Evolutionary conservation across 2,888 invertebrate genomes (phyloP), one percentile per base, ranked within the genome.

Genomic region (Drosophila mimetica): DNA sequence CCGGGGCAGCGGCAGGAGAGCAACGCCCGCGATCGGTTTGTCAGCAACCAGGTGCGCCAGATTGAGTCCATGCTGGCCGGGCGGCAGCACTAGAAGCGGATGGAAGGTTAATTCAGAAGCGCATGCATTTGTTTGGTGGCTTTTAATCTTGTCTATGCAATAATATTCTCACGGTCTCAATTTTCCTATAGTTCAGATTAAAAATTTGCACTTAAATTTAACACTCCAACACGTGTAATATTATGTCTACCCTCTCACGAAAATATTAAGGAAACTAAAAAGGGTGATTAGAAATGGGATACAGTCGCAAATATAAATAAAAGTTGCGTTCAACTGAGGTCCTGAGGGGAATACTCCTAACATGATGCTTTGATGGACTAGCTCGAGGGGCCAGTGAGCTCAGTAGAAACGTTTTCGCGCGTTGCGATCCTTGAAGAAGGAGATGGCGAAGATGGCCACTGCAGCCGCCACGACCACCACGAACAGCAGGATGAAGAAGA

Each of bases 361-460:
- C 78, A 75, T 41, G 65, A 63, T 78, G 53, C 44, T 54, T 67
- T 44, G 53, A 30, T 54, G 60, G 52, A 80, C 70, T 84, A 86
- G 72, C 65, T 69, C 77, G 44, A 71, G 34, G 16, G 16, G 25
- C 32, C n/a, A 22, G 28, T 16, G 20, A 16, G 14, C 42, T 84
- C 58, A 91, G 70, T 92, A 92, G 95, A 92, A 96, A 85, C 98
- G 94, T 92, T 99, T 99, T 85, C 97, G 94, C 66, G 95, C 95
- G 76, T 96, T 95, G 90, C 97, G 97, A 90, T 98, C 98, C 91
- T 98, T 97, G 91, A 98, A 98, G 91, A 97, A 96, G 93, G 98
- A 96, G 71, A 98, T 96, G 28, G 96, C 98, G 57, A 98, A 94
- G 3, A 98, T 96, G 0, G 96, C 95, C 72, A 96, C 94, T 0